Evolutionary conservation across 2,113 vertebrate species (phyloP).

Genomic region (Seriola dumerili): DNA sequence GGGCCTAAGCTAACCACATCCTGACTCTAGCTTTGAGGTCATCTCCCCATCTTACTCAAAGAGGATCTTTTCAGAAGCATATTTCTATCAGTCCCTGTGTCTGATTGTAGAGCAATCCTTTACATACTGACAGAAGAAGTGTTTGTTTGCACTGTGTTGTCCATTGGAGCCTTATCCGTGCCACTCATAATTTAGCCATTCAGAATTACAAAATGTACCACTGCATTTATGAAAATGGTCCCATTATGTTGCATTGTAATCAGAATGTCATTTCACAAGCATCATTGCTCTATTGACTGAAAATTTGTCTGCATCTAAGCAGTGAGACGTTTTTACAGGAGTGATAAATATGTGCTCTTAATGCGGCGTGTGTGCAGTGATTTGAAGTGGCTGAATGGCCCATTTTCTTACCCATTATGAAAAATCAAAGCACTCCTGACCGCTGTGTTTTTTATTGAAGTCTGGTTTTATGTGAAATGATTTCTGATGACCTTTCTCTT

Average conservation of each 20-base stretch:
- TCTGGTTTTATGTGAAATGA: constrained; percentile 36
- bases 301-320: constrained; percentile 6
- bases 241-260: constrained; percentile 27
- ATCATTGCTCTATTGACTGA: constrained; percentile 27
- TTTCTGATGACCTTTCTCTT: constrained; percentile 44
- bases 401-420: constrained; percentile 37
- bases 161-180: background rate
- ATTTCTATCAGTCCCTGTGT: background rate
- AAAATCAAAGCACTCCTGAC: constrained; percentile 31
- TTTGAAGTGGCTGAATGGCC: constrained; percentile 28
- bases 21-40: too few relatives aligned
- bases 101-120: background rate
- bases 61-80: too few relatives aligned
- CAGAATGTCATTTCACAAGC: constrained; percentile 24
- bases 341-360: constrained; percentile 25
- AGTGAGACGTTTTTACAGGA: constrained; percentile 16
- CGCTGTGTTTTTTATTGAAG: background rate
- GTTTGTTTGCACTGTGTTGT: background rate
- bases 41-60: too few relatives aligned
- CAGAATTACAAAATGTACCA: background rate
- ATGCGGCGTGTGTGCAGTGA: constrained; percentile 32
- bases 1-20: too few relatives aligned
- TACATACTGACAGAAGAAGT: background rate
- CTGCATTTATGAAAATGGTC: constrained; percentile 3
- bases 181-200: background rate